phyloP scores from a whole-genome alignment of 2,113 vertebrate genomes.

The Scomber scombrus region DNA sequence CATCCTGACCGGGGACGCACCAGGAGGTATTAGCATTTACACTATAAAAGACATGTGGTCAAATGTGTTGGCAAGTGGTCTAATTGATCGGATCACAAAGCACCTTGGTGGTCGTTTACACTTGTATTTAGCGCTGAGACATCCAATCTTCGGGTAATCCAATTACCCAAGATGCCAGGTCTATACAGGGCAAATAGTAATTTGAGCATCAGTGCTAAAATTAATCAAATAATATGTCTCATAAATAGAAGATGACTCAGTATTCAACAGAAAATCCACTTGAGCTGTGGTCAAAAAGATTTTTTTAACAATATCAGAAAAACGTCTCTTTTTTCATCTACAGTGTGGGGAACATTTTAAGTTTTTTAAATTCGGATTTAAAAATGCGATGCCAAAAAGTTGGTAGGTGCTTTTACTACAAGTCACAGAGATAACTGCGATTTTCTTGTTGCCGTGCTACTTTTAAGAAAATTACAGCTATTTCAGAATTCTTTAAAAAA shows the following conservation, averaged over 20 bases:
- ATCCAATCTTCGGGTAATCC: too few species aligned
- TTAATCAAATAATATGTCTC: neutral
- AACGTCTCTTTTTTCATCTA: neutral
- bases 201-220: neutral
- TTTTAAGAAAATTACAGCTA: constrained; percentile 4
- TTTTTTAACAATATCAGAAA: neutral
- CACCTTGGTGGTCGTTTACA: too few species aligned
- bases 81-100: too few species aligned
- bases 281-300: neutral
- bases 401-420: constrained; percentile 12
- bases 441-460: neutral
- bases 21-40: too few species aligned
- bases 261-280: too few species aligned
- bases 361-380: neutral
- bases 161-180: too few species aligned
- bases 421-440: neutral
- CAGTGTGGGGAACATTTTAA: too few species aligned
- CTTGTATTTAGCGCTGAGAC: too few species aligned
- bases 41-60: too few species aligned
- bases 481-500: constrained; percentile 9
- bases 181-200: too few species aligned
- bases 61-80: too few species aligned
- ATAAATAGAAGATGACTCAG: neutral
- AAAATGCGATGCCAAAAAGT: neutral
- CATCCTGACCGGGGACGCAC: too few species aligned